Percentiles rank a stretch among this genome's conserved stretches.
phyloP scores from a whole-genome alignment of 2,888 invertebrate genomes.

The Linnaemya tessellans region DNA sequence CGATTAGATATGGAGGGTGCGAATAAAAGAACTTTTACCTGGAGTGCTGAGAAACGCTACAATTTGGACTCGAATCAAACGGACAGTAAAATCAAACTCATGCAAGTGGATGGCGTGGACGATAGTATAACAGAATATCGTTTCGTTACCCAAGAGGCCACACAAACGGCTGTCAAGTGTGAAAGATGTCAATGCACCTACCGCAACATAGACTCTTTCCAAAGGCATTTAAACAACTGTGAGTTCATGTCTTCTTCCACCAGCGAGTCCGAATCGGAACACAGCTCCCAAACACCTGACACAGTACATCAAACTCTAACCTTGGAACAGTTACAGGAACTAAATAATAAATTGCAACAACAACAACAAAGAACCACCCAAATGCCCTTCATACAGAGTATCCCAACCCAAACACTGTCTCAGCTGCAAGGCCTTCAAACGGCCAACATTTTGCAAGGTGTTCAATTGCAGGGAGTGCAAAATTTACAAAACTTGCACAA shows the following conservation, averaged over 20 bases:
- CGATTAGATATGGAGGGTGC: slow-evolving; percentile 76
- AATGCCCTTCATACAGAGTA: slow-evolving; percentile 78
- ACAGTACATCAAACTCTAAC: slow-evolving; percentile 72
- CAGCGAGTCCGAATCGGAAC: slow-evolving; percentile 88
- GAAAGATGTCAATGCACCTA: slow-evolving; percentile 94
- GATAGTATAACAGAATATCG: slow-evolving; percentile 85
- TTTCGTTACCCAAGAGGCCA: slow-evolving; percentile 82
- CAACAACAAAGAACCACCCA: slow-evolving; percentile 57
- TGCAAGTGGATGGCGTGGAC: slow-evolving; percentile 88
- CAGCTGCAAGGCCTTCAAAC: slow-evolving; percentile 74
- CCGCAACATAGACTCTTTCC: slow-evolving; percentile 91
- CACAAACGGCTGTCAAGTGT: slow-evolving; percentile 88
- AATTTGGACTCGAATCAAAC: slow-evolving; percentile 75
- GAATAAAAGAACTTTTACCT: slow-evolving; percentile 78
- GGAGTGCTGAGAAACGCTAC: slow-evolving; percentile 82
- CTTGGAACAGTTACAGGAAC: slow-evolving; percentile 73
- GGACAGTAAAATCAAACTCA: slow-evolving; percentile 83
- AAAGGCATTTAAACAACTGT: slow-evolving; percentile 90
- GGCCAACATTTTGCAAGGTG: slow-evolving; percentile 71
- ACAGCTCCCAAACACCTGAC: slow-evolving; percentile 83
- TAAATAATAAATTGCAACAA: slow-evolving; percentile 75
- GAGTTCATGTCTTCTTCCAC: slow-evolving; percentile 91
- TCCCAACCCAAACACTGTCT: slow-evolving; percentile 53
- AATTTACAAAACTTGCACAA: slow-evolving; percentile 72
- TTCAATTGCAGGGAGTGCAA: slow-evolving; percentile 72